Evolutionary conservation across 2,797 vertebrate genomes (phyloP).

Genomic region (Acanthornis magna): DNA sequence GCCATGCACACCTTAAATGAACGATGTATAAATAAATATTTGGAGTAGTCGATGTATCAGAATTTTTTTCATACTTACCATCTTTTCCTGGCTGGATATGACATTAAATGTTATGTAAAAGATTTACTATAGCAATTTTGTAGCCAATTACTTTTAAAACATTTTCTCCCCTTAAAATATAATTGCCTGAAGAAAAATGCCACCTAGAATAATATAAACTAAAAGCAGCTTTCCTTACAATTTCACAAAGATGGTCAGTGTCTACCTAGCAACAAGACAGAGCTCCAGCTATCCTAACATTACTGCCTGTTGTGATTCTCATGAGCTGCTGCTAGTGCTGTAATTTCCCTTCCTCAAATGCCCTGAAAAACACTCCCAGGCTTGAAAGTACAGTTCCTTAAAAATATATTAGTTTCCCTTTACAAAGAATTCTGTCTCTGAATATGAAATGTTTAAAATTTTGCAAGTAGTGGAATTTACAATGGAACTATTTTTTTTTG

Average conservation of each 20-base stretch:
- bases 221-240: neutral
- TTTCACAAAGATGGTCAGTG: conserved; percentile 27
- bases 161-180: conserved; percentile 34
- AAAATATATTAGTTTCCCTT: conserved; percentile 35
- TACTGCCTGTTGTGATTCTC: conserved; percentile 53
- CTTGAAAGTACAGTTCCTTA: conserved; percentile 29
- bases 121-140: conserved; percentile 33
- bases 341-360: conserved; percentile 42
- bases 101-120: conserved; percentile 25
- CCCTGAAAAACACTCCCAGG: conserved; percentile 30
- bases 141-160: neutral
- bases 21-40: conserved; percentile 10
- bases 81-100: neutral
- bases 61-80: conserved; percentile 4
- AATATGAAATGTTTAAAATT: conserved; percentile 37
- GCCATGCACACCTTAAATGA: neutral
- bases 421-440: neutral
- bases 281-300: neutral
- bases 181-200: conserved; percentile 33
- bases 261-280: conserved; percentile 41
- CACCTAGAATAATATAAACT: conserved; percentile 25
- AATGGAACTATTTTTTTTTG: neutral
- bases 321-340: conserved; percentile 21
- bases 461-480: conserved; percentile 15
- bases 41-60: neutral